These are phyloP conservation scores for Pteromalus puparum DNA, from an alignment of 1,140 invertebrate species.

Conservation along the genomic window DNA sequence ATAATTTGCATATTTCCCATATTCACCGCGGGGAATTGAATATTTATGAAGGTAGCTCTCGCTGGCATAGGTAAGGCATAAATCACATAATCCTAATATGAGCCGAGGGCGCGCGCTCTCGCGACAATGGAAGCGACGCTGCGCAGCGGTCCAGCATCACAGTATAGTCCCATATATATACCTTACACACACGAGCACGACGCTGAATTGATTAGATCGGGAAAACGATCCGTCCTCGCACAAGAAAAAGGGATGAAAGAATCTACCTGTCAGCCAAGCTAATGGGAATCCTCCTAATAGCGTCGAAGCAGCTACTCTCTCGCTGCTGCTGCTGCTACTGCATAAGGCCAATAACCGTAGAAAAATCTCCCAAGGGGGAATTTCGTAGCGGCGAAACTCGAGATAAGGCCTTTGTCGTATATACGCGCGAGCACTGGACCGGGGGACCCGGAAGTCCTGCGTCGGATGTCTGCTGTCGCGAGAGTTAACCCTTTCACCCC, in stretches of 20 bases:
- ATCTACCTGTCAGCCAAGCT: conserved; percentile 49
- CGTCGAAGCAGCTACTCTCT: background rate
- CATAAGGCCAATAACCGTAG: background rate
- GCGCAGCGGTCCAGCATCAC: background rate
- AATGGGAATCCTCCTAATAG: conserved; percentile 50
- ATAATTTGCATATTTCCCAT: conserved; percentile 23
- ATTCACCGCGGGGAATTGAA: conserved; percentile 24
- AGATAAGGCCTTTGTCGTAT: conserved; percentile 61
- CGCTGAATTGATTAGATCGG: conserved; percentile 50
- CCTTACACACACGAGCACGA: background rate
- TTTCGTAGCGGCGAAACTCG: conserved; percentile 57
- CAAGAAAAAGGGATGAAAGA: conserved; percentile 22
- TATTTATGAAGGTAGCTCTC: conserved; percentile 41
- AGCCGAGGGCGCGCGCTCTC: background rate
- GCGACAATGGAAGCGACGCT: background rate
- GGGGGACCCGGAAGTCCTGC: conserved; percentile 22
- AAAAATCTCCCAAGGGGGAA: conserved; percentile 17
- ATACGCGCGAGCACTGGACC: background rate
- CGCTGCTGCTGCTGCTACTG: too few relatives aligned
- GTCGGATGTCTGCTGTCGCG: conserved; percentile 8
- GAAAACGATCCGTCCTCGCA: conserved; percentile 32
- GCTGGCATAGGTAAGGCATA: conserved; percentile 4
- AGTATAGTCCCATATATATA: background rate
- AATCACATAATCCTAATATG: conserved; percentile 34
- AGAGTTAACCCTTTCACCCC: conserved; percentile 34